These are phyloP conservation scores for Myxocyprinus asiaticus DNA, from an alignment of 2,113 vertebrate genomes.

Conservation along the genomic window DNA sequence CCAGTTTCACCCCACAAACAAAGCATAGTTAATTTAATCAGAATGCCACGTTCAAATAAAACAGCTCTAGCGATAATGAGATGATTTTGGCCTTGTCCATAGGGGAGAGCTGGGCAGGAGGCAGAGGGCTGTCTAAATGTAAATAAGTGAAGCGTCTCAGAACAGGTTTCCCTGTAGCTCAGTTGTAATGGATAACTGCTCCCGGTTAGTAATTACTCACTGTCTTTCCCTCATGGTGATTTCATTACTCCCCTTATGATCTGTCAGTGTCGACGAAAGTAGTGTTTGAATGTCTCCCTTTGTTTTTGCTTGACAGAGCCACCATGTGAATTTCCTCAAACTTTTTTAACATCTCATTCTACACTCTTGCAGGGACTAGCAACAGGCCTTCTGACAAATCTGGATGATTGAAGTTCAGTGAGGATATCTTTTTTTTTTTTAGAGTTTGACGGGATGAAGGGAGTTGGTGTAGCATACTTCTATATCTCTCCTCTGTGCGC, in stretches of 20 bases:
- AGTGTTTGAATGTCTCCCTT: conserved; percentile 42
- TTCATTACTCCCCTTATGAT: conserved; percentile 71
- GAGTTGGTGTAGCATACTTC: background rate
- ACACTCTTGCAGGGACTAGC: background rate
- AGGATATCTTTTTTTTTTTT: too few relatives aligned
- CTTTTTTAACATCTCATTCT: conserved; percentile 34
- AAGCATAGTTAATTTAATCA: background rate
- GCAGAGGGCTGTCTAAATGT: conserved; percentile 72
- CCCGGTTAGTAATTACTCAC: conserved; percentile 75
- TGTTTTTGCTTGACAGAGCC: conserved; percentile 7
- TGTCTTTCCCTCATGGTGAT: conserved; percentile 65
- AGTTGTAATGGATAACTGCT: conserved; percentile 72
- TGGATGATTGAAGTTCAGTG: conserved; percentile 10
- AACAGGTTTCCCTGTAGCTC: conserved; percentile 55
- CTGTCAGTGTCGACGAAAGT: conserved; percentile 43
- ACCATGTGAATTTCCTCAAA: conserved; percentile 3
- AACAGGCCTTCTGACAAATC: conserved; percentile 4
- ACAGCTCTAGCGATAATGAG: conserved; percentile 60
- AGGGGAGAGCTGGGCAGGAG: conserved; percentile 39
- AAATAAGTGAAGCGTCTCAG: conserved; percentile 68
- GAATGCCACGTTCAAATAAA: conserved; percentile 37
- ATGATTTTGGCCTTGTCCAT: conserved; percentile 68
- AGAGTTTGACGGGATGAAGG: background rate
- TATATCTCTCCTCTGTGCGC: background rate
- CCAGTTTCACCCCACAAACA: background rate